These are phyloP conservation scores for Phengaris alcon DNA, from an alignment of 2,888 invertebrate genomes.

Conservation along the genomic window DNA sequence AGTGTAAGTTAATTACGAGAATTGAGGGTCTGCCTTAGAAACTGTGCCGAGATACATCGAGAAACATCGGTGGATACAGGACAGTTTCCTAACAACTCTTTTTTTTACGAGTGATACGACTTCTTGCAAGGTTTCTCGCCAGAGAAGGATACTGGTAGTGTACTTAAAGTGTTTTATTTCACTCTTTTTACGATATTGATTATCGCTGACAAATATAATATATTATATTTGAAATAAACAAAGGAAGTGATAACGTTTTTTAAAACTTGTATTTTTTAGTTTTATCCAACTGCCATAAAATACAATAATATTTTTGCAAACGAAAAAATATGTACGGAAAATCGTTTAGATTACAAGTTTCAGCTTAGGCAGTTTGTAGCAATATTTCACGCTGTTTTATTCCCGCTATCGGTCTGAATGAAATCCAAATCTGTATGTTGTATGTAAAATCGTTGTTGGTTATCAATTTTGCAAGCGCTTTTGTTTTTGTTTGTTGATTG, in stretches of 20 bases:
- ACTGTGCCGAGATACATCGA: too few species aligned
- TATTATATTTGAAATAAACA: neutral
- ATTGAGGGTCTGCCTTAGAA: too few species aligned
- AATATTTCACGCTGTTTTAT: conserved; percentile 24
- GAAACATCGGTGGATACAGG: too few species aligned
- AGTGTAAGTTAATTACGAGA: too few species aligned
- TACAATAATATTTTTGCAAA: conserved; percentile 19
- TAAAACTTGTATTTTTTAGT: neutral
- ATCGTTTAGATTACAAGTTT: conserved; percentile 23
- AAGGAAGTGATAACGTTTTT: neutral
- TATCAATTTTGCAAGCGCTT: conserved; percentile 15
- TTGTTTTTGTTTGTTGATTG: conserved; percentile 15
- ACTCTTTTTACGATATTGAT: too few species aligned
- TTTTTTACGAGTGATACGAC: too few species aligned
- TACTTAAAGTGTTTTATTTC: too few species aligned
- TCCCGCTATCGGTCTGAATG: conserved; percentile 15
- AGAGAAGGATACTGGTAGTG: too few species aligned
- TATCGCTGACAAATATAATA: too few species aligned
- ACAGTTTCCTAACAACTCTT: too few species aligned
- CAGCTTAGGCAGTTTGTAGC: conserved; percentile 25
- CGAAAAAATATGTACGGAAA: conserved; percentile 1
- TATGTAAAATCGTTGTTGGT: conserved; percentile 13
- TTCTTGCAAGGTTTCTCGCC: too few species aligned
- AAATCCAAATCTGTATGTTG: conserved; percentile 22
- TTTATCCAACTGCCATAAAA: conserved; percentile 5